phyloP scores from a whole-genome alignment of 2,888 invertebrate species.

The Eilema depressum region DNA sequence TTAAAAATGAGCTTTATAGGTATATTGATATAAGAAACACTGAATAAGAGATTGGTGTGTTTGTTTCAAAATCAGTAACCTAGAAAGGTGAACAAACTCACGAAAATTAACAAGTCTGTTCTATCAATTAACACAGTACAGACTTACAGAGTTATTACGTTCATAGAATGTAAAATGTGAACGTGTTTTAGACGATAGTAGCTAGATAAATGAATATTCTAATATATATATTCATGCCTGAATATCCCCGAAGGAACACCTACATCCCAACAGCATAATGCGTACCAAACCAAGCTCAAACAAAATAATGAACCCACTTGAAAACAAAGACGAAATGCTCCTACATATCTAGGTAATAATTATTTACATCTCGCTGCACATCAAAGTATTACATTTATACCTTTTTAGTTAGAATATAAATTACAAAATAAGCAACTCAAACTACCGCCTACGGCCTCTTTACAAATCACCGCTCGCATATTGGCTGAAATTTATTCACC shows the following conservation, averaged over 20 bases:
- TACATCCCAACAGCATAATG: too few species aligned
- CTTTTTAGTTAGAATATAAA: neutral
- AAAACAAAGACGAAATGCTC: neutral
- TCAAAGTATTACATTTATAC: neutral
- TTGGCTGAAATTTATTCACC: neutral
- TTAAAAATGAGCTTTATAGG: neutral
- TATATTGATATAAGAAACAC: neutral
- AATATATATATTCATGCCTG: too few species aligned
- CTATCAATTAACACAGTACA: slow-evolving; percentile 12
- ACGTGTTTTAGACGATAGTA: too few species aligned
- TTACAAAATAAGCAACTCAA: neutral
- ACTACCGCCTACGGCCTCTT: neutral
- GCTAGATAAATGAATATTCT: too few species aligned
- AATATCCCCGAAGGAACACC: too few species aligned
- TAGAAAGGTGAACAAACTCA: slow-evolving; percentile 8
- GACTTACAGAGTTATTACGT: neutral
- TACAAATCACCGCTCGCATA: neutral
- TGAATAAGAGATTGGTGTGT: neutral
- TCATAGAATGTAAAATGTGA: neutral
- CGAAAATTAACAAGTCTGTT: slow-evolving; percentile 12
- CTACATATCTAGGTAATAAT: slow-evolving; percentile 19
- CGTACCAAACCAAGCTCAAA: too few species aligned
- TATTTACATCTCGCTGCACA: neutral
- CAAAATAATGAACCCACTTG: neutral
- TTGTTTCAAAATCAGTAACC: slow-evolving; percentile 4